Evolutionary conservation across 2,888 invertebrate species (phyloP).

Genomic region (Lymantria dispar): DNA sequence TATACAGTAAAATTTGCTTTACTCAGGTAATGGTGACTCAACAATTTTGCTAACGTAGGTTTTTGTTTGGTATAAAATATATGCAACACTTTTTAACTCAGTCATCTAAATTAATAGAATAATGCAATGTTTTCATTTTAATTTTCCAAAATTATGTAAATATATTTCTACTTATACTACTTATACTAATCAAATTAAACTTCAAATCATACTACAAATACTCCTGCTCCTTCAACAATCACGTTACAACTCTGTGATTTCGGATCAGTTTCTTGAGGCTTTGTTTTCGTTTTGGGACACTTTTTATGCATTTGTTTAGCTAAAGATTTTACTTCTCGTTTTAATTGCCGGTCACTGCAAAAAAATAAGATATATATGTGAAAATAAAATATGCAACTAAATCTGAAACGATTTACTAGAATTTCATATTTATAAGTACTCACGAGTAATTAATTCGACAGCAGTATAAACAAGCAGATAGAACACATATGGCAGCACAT

Average conservation of each 20-base stretch:
- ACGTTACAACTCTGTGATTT: conserved; percentile 57
- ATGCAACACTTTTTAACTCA: too few species aligned
- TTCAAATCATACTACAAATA: conserved; percentile 39
- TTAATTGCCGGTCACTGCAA: conserved; percentile 55
- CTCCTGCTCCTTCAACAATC: conserved; percentile 55
- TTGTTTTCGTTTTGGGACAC: conserved; percentile 35
- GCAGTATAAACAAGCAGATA: conserved; percentile 59
- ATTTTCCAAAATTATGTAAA: too few species aligned
- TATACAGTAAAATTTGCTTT: too few species aligned
- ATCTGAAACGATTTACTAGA: not conserved
- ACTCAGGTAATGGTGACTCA: too few species aligned
- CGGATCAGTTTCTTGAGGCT: conserved; percentile 19
- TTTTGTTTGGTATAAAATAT: too few species aligned
- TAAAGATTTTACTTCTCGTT: conserved; percentile 49
- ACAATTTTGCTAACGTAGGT: too few species aligned
- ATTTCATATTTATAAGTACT: conserved; percentile 19
- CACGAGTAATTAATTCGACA: conserved; percentile 60
- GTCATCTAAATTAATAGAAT: too few species aligned
- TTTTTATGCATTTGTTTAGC: conserved; percentile 52
- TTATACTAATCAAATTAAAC: not conserved
- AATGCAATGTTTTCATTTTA: too few species aligned
- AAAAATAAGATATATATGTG: not conserved
- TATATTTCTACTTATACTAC: too few species aligned
- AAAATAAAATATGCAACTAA: not conserved
- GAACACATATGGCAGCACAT: conserved; percentile 48